These are phyloP conservation scores for Himalopsyche japonica DNA, from an alignment of 2,888 invertebrate species.

Conservation along the genomic window DNA sequence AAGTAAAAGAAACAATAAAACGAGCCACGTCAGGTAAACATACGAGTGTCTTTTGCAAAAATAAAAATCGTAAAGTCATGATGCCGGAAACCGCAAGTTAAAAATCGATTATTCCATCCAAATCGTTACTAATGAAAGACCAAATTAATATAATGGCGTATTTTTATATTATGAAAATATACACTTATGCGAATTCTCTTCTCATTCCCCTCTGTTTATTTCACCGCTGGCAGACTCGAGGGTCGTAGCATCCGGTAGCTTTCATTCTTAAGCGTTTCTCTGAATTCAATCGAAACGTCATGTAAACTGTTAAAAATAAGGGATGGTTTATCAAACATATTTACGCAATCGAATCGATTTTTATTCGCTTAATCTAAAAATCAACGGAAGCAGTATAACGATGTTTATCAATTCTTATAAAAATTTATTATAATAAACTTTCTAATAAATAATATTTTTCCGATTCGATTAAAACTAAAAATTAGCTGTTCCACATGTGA, in stretches of 20 bases:
- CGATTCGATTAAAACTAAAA: no score
- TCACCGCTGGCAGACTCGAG: not conserved
- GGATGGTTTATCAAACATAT: no score
- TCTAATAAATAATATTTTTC: no score
- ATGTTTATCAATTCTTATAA: no score
- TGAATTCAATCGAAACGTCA: not conserved
- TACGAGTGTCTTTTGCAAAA: not conserved
- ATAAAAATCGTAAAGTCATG: not conserved
- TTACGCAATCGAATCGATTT: no score
- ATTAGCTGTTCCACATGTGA: no score
- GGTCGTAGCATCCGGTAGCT: not conserved
- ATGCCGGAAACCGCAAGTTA: conserved; percentile 23
- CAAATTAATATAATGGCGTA: not conserved
- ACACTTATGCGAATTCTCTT: not conserved
- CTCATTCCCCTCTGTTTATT: not conserved
- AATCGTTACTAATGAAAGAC: not conserved
- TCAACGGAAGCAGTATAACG: no score
- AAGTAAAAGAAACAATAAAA: not conserved
- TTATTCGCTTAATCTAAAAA: no score
- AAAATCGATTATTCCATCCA: conserved; percentile 19
- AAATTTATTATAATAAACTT: no score
- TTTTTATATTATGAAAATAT: not conserved
- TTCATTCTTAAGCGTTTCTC: not conserved
- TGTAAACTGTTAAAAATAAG: not conserved
- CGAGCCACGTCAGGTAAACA: not conserved